A percentile compares a stretch with the other conserved stretches of the same genome.
These are phyloP conservation scores for Perca flavescens DNA, from an alignment of 2,113 vertebrate genomes.

Conservation along the genomic window DNA sequence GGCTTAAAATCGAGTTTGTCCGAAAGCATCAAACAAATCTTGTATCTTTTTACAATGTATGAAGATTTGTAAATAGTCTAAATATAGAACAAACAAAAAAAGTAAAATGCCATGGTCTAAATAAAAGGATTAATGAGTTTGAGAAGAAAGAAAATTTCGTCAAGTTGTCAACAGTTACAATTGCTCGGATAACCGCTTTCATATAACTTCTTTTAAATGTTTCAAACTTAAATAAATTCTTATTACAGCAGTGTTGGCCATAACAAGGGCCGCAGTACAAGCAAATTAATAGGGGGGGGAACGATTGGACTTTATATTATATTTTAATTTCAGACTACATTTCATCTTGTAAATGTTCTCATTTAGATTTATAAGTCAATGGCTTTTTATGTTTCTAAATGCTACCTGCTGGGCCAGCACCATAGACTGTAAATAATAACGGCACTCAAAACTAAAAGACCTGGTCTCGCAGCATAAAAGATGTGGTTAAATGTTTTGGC, in stretches of 20 bases:
- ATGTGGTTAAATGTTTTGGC: conserved; percentile 6
- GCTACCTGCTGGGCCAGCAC: neutral
- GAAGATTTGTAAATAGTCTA: neutral
- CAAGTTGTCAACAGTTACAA: neutral
- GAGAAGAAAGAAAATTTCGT: neutral
- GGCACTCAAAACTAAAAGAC: neutral
- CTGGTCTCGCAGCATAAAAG: neutral
- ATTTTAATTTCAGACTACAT: neutral
- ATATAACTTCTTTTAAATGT: neutral
- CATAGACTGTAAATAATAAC: no score
- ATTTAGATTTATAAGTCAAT: conserved; percentile 6
- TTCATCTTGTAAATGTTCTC: conserved; percentile 12
- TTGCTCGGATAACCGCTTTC: neutral
- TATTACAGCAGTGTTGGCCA: neutral
- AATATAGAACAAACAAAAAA: neutral
- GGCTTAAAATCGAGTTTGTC: conserved; percentile 7
- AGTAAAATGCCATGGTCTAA: neutral
- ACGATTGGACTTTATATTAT: neutral
- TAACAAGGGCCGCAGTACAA: neutral
- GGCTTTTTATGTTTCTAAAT: neutral
- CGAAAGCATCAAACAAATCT: neutral
- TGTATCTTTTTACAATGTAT: neutral
- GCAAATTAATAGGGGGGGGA: neutral
- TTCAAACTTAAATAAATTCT: neutral
- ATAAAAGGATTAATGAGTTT: neutral